A percentile compares a stretch with the other conserved stretches of the same genome.
These are phyloP conservation scores for Sula dactylatra DNA, from an alignment of 2,113 vertebrate genomes.

Conservation along the genomic window DNA sequence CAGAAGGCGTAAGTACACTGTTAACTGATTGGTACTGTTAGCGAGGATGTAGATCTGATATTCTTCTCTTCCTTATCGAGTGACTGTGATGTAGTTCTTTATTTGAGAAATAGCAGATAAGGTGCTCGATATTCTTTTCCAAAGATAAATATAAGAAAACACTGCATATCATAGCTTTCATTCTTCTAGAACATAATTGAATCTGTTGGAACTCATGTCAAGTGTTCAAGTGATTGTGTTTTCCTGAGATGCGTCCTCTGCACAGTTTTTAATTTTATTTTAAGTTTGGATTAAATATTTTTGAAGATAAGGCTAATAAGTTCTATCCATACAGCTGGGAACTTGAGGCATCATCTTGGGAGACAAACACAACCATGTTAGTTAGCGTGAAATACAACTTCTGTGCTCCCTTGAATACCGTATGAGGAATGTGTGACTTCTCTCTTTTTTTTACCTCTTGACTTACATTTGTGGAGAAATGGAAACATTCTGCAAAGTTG, in stretches of 20 bases:
- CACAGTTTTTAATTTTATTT: background rate
- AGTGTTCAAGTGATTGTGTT: background rate
- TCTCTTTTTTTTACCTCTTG: background rate
- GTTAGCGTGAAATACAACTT: background rate
- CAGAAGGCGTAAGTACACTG: constrained; percentile 79
- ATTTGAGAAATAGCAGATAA: background rate
- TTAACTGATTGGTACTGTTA: background rate
- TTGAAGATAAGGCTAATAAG: background rate
- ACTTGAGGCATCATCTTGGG: background rate
- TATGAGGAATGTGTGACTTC: background rate
- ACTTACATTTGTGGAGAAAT: background rate
- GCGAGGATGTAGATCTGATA: background rate
- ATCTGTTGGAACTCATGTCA: background rate
- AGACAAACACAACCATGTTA: background rate
- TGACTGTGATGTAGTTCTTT: background rate
- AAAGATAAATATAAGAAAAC: background rate
- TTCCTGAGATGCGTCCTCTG: background rate
- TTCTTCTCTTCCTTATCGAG: background rate
- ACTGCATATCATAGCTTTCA: background rate
- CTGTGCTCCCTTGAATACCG: background rate
- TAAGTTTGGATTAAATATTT: background rate
- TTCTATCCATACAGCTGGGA: background rate
- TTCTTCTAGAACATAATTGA: background rate
- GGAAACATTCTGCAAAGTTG: background rate
- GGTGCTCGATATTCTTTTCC: background rate